These are phyloP conservation scores for Drosophila nigricruria DNA, from an alignment of 2,888 invertebrate species.

Conservation along the genomic window DNA sequence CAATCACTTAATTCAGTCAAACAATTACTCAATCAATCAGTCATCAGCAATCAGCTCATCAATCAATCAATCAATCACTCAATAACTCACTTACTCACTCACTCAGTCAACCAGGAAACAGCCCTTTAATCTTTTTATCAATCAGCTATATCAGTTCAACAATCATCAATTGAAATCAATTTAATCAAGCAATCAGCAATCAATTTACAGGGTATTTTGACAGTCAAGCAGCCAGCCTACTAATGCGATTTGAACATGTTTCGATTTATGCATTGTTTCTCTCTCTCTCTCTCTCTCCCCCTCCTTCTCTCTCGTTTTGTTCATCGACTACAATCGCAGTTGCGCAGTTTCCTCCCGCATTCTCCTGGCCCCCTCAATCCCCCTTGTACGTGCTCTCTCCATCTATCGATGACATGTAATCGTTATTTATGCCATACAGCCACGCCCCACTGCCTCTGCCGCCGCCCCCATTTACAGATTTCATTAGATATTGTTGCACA, in stretches of 20 bases:
- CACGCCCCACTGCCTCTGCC: conserved; percentile 35
- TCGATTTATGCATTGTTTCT: conserved; percentile 28
- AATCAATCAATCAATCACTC: neutral
- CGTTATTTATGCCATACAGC: conserved; percentile 50
- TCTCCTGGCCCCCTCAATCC: neutral
- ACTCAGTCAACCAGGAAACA: neutral
- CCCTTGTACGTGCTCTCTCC: neutral
- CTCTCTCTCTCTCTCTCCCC: neutral
- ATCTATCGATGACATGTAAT: conserved; percentile 56
- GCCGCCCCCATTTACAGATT: conserved; percentile 29
- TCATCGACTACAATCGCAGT: conserved; percentile 42
- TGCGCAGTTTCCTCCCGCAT: conserved; percentile 44
- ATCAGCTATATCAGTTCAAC: neutral
- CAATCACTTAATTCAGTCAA: neutral
- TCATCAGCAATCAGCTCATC: neutral
- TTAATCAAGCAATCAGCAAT: neutral
- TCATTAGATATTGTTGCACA: conserved; percentile 55
- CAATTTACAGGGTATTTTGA: neutral
- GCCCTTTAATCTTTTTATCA: neutral
- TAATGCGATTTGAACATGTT: conserved; percentile 16
- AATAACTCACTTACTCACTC: too few species aligned
- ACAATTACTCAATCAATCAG: neutral
- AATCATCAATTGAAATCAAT: neutral
- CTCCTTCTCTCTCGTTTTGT: conserved; percentile 3
- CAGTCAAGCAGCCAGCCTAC: neutral